Evolutionary conservation across 64 coral and sea anemone species (phyloP).

Genomic region (Astreopora myriophthalma): DNA sequence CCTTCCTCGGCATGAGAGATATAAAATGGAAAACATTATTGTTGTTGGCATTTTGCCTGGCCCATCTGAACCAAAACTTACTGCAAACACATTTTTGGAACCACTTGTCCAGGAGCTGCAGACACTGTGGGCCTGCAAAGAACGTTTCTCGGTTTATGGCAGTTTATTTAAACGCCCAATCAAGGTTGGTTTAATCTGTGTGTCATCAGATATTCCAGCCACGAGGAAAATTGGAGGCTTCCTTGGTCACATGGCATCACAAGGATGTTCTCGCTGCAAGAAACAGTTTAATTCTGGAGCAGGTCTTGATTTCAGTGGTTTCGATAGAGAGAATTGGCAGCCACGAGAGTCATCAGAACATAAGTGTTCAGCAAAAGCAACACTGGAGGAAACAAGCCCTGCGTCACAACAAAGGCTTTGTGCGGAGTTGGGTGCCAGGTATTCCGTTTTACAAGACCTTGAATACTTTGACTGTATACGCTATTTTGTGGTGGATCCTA

Average conservation of each 20-base stretch:
- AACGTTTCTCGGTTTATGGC: constrained; percentile 6
- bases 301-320: constrained; percentile 60
- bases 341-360: constrained; percentile 49
- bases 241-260: constrained; percentile 42
- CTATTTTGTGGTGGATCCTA: constrained; percentile 64
- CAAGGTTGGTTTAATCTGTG: constrained; percentile 39
- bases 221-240: constrained; percentile 36
- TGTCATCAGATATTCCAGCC: constrained; percentile 52
- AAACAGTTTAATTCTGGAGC: constrained; percentile 34
- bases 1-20: constrained; percentile 29
- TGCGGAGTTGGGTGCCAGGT: constrained; percentile 59
- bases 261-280: constrained; percentile 57
- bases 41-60: constrained; percentile 49
- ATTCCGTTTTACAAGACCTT: constrained; percentile 71
- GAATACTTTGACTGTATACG: constrained; percentile 76
- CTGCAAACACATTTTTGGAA: constrained; percentile 50
- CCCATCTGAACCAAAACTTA: constrained; percentile 57
- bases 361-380: constrained; percentile 21
- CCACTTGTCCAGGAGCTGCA: constrained; percentile 61
- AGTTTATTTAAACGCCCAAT: constrained; percentile 29
- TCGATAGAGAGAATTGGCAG: constrained; percentile 66
- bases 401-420: constrained; percentile 56
- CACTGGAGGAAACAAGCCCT: constrained; percentile 33
- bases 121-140: constrained; percentile 25
- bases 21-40: constrained; percentile 48